These are phyloP conservation scores for Limenitis camilla DNA, from an alignment of 2,888 invertebrate genomes.

Conservation along the genomic window DNA sequence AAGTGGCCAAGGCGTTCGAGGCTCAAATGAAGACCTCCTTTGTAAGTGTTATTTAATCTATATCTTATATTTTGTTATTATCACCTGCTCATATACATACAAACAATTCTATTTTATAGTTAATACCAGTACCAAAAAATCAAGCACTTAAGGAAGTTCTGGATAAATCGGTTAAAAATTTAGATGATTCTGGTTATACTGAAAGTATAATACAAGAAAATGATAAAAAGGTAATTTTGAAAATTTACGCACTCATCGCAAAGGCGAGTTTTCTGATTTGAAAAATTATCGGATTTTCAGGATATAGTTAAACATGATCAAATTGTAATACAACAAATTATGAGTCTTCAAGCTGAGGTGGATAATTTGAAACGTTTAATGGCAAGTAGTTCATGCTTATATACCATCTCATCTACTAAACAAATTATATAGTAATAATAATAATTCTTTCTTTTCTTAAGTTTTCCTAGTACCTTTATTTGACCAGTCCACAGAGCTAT, in stretches of 20 bases:
- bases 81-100: too few relatives aligned
- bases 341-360: slow-evolving; percentile 42
- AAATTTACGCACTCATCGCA: too few relatives aligned
- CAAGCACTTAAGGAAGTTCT: slow-evolving; percentile 9
- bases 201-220: slow-evolving; percentile 34
- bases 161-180: slow-evolving; percentile 24
- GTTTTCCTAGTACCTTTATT: too few relatives aligned
- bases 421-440: too few relatives aligned
- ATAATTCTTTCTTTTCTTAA: neutral
- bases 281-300: neutral
- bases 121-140: slow-evolving; percentile 7
- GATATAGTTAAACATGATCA: neutral
- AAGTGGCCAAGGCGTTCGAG: slow-evolving; percentile 9
- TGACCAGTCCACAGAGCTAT: too few relatives aligned
- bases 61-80: slow-evolving; percentile 1
- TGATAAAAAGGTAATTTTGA: slow-evolving; percentile 35
- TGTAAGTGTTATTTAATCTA: neutral
- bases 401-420: neutral
- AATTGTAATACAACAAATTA: slow-evolving; percentile 34
- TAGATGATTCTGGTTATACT: slow-evolving; percentile 50
- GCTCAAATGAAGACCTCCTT: slow-evolving; percentile 1
- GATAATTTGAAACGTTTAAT: slow-evolving; percentile 32
- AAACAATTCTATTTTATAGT: slow-evolving; percentile 5
- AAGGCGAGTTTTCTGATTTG: too few relatives aligned
- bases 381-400: slow-evolving; percentile 29